Evolutionary conservation across 2,888 invertebrate genomes (phyloP), one percentile per base, ranked within the genome.

Genomic region (Drosophila nigritarsus): DNA sequence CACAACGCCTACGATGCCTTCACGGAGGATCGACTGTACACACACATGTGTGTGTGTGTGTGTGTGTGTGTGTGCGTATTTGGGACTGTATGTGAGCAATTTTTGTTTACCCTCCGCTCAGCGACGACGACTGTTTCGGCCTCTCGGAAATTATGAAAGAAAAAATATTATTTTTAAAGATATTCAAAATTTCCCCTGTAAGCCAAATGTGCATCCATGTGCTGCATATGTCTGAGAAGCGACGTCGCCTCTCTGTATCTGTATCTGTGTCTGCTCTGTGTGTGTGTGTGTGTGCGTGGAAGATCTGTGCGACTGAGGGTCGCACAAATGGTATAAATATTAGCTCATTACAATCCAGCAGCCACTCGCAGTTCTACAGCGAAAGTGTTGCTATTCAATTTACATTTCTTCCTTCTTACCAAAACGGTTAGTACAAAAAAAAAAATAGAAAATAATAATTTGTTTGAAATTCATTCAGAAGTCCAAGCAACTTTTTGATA

Each of bases 331-430:
- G 92, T 93, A 93, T 93, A 93, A 93, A 93, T 93, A 93, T 91
- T 93, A 92, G 93, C 91, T 87, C 91, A 72, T 90, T 80, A 75
- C 87, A 87, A 83, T 93, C 93, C 92, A 92, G 93, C 89, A 91
- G 87, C 74, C 93, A 93, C 93, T 93, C 93, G 93, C 93, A 93
- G 93, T 93, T 93, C 93, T 92, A 91, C 90, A 92, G 93, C 92
- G 92, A 93, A 93, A 93, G 93, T 93, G 93, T 92, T 92, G 93
- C 85, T 92, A 91, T 92, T 89, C 86, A 91, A 90, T 89, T 91
- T 87, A 85, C 87, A 91, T 77, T 89, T 90, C 91, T 89, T 87
- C 89, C 84, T 84, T 81, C 68, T 80, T 75, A 73, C 78, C 69
- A 40, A 87, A 91, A 92, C 91, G 92, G 92, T 92, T 90, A 88